Percentiles rank a stretch among this genome's conserved stretches.
Conservation (phyloP, 2,797 vertebrate genomes). For the Melanotaenia boesemani region DNA sequence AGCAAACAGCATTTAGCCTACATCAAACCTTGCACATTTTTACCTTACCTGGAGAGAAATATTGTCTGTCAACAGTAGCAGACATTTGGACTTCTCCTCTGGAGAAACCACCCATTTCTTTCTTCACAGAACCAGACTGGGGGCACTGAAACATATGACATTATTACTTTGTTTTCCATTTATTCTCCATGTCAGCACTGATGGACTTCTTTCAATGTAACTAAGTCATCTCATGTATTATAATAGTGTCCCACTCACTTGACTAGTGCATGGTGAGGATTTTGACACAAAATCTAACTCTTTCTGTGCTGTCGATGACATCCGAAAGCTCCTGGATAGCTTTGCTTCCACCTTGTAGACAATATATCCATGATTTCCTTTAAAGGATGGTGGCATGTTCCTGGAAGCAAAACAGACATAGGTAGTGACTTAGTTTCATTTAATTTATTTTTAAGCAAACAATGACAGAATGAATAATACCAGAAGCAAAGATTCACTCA, state of each 20-base stretch:
- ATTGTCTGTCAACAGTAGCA: constrained; percentile 87
- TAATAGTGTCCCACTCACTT: constrained; percentile 57
- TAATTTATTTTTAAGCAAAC: not conserved
- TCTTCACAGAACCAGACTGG: constrained; percentile 88
- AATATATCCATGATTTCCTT: constrained; percentile 88
- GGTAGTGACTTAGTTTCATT: not conserved
- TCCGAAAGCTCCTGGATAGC: constrained; percentile 88
- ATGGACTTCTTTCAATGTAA: not conserved
- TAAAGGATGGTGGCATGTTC: constrained; percentile 92
- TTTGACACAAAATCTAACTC: constrained; percentile 89
- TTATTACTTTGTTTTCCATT: not conserved
- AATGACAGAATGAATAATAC: not conserved
- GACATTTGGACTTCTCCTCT: constrained; percentile 90
- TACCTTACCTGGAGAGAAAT: constrained; percentile 88
- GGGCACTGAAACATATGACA: constrained; percentile 81
- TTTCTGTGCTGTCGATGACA: constrained; percentile 81
- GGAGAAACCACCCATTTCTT: constrained; percentile 90
- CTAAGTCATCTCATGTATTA: not conserved
- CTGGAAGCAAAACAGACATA: constrained; percentile 70
- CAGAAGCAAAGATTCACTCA: constrained; percentile 75
- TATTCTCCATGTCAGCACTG: not conserved
- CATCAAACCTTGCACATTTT: not conserved
- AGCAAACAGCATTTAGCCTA: not conserved
- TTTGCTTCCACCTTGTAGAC: constrained; percentile 90
- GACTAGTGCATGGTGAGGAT: constrained; percentile 79